These are phyloP conservation scores for Agriopis marginaria DNA, from an alignment of 2,888 invertebrate genomes.

Conservation along the genomic window DNA sequence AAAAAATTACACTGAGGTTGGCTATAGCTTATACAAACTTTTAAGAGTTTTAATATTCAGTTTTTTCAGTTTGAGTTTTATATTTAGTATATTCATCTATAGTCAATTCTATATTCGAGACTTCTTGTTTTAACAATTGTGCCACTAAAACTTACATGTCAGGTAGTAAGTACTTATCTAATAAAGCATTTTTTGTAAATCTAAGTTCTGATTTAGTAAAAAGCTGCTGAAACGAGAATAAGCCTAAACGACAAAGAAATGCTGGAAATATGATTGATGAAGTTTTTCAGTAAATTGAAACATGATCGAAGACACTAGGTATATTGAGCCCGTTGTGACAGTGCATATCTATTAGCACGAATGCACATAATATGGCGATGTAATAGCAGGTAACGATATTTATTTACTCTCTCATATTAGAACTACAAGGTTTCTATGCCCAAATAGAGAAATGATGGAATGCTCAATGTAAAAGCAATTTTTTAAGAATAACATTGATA, in stretches of 20 bases:
- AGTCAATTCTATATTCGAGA: too few species aligned
- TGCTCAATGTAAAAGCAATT: not conserved
- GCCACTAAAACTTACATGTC: not conserved
- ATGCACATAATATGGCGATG: not conserved
- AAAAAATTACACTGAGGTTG: too few species aligned
- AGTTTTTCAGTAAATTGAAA: not conserved
- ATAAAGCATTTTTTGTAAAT: not conserved
- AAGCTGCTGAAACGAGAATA: constrained; percentile 3
- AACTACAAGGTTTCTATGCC: too few species aligned
- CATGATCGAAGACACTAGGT: constrained; percentile 2
- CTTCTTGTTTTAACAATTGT: too few species aligned
- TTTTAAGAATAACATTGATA: not conserved
- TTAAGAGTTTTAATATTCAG: too few species aligned
- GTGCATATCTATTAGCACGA: not conserved
- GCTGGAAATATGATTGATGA: not conserved
- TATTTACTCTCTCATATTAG: not conserved
- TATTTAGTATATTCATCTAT: too few species aligned
- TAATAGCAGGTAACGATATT: constrained; percentile 7
- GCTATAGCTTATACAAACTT: too few species aligned
- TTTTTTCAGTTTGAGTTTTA: too few species aligned
- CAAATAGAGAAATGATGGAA: not conserved
- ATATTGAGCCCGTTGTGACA: constrained; percentile 7
- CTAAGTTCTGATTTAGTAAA: not conserved
- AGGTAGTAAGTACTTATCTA: not conserved
- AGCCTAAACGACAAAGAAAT: not conserved